phyloP scores from a whole-genome alignment of 2,888 invertebrate species.

The Oxycera nigricornis region DNA sequence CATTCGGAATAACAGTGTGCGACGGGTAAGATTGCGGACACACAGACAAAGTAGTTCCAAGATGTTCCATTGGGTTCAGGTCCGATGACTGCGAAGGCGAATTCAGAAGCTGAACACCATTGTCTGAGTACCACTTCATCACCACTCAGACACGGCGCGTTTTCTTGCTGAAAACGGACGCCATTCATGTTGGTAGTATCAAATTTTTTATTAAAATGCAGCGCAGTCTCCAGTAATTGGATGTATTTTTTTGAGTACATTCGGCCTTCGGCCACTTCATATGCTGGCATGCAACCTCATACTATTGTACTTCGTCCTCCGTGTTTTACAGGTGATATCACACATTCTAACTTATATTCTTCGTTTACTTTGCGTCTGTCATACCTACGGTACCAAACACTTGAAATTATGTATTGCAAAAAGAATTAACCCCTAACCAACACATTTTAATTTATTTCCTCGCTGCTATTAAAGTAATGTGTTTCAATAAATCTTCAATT shows the following conservation, averaged over 20 bases:
- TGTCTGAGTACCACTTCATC: background rate
- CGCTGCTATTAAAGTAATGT: background rate
- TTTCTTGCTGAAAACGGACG: background rate
- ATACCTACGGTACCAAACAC: background rate
- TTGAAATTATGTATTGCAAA: too few relatives aligned
- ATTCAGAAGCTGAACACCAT: background rate
- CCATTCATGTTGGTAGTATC: background rate
- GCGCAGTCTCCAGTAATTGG: background rate
- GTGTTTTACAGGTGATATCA: background rate
- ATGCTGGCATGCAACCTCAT: too few relatives aligned
- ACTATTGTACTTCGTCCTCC: background rate
- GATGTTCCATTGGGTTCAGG: background rate
- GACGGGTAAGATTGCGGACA: too few relatives aligned
- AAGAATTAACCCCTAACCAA: background rate
- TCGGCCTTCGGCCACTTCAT: background rate
- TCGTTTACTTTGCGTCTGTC: background rate
- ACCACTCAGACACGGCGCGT: background rate
- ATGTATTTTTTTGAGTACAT: background rate
- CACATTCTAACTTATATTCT: background rate
- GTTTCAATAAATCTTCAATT: background rate
- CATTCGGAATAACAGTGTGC: too few relatives aligned
- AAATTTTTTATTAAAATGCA: background rate
- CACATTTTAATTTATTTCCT: background rate
- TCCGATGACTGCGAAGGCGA: background rate
- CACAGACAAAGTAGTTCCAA: background rate